Conservation (phyloP, 2,113 vertebrate species). For the Otolemur garnettii region DNA sequence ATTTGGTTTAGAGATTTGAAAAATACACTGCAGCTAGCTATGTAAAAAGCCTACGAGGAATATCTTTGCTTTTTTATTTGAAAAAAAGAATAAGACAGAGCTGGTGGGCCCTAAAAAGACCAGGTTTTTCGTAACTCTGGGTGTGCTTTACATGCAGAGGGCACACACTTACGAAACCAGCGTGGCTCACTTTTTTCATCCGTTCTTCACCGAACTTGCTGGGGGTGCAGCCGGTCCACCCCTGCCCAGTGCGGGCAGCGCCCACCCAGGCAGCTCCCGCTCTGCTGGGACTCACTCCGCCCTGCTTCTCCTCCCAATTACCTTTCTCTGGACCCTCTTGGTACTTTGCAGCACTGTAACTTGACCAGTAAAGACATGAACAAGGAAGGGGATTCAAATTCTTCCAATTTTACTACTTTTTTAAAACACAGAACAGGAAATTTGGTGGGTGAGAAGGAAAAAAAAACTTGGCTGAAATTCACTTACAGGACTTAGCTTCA, state of each 20-base stretch:
- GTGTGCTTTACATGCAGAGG: not conserved
- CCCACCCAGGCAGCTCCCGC: not conserved
- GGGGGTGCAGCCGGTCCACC: rapidly evolving
- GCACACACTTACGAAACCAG: rapidly evolving
- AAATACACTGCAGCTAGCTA: not conserved
- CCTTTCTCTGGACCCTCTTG: not conserved
- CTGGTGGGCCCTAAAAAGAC: not conserved
- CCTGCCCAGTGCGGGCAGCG: rapidly evolving
- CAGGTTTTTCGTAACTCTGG: not conserved
- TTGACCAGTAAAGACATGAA: not conserved
- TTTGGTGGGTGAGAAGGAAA: conserved; percentile 8
- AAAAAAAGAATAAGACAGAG: not conserved
- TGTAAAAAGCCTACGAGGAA: not conserved
- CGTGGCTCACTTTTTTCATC: not conserved
- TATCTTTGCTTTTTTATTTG: not conserved
- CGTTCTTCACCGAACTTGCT: rapidly evolving
- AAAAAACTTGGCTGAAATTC: conserved; percentile 45
- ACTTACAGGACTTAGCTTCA: conserved; percentile 43
- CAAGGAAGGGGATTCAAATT: not conserved
- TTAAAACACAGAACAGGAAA: conserved; percentile 18
- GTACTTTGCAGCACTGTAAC: not conserved
- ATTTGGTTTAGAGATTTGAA: conserved; percentile 50
- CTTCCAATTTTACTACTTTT: not conserved
- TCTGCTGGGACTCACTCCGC: rapidly evolving
- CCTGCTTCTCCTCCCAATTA: not conserved